Evolutionary conservation across 2,113 vertebrate genomes (phyloP).

Genomic region (Thalassarche chlororhynchos): DNA sequence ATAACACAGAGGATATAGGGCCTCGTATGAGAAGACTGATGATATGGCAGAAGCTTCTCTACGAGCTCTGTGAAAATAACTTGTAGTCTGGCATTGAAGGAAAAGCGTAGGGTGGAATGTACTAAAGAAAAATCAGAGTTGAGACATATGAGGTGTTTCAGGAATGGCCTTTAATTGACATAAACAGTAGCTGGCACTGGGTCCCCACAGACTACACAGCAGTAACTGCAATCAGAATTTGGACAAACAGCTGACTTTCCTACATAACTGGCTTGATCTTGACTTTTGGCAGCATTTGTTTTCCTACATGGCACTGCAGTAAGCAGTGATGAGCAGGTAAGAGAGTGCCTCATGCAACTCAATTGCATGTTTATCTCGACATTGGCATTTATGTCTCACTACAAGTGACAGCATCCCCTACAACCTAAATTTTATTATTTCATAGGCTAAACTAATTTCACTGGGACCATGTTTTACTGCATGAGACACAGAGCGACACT

Average conservation of each 20-base stretch:
- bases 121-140: background rate
- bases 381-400: background rate
- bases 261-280: background rate
- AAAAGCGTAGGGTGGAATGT: background rate
- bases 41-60: background rate
- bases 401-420: background rate
- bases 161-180: background rate
- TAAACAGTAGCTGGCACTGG: background rate
- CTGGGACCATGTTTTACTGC: background rate
- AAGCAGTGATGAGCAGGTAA: background rate
- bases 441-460: background rate
- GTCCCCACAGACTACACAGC: background rate
- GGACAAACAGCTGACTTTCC: background rate
- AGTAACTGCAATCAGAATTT: background rate
- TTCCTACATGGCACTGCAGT: background rate
- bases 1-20: background rate
- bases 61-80: background rate
- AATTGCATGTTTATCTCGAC: accelerated
- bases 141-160: background rate
- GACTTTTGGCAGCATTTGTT: background rate
- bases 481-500: background rate
- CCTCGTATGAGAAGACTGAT: background rate
- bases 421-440: background rate
- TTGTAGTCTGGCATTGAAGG: background rate
- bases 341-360: background rate